These are phyloP conservation scores for Stichodactyla mertensii DNA, from an alignment of 64 coral and sea anemone species.

Conservation along the genomic window DNA sequence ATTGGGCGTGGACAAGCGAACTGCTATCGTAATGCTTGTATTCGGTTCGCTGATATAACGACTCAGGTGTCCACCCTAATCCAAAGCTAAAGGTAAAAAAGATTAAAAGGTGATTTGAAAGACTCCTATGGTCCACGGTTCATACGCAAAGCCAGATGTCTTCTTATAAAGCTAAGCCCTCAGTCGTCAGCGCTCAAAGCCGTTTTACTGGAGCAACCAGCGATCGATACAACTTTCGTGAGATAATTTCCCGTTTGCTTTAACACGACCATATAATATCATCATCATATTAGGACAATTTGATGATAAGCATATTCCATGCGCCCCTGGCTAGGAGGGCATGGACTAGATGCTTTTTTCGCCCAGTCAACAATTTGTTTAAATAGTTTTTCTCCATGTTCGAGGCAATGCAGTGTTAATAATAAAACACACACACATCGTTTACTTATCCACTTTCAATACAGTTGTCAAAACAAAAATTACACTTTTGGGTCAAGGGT, in stretches of 20 bases:
- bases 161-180: background rate
- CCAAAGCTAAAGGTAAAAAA: conserved; percentile 11
- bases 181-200: background rate
- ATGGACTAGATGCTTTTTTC: background rate
- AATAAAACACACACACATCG: background rate
- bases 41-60: background rate
- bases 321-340: background rate
- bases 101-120: conserved; percentile 27
- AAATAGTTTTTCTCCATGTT: background rate
- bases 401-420: background rate
- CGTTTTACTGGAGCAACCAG: background rate
- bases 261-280: background rate
- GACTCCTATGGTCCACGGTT: conserved; percentile 31
- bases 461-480: background rate
- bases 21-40: background rate
- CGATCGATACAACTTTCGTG: background rate
- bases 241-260: background rate
- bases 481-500: background rate
- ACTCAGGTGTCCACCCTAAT: conserved; percentile 26
- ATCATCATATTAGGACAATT: background rate
- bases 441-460: background rate
- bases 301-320: background rate
- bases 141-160: conserved; percentile 32
- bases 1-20: background rate
- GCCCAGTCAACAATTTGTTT: background rate